Conservation (phyloP, 2,797 vertebrate species). For the Myotis vivesi region DNA sequence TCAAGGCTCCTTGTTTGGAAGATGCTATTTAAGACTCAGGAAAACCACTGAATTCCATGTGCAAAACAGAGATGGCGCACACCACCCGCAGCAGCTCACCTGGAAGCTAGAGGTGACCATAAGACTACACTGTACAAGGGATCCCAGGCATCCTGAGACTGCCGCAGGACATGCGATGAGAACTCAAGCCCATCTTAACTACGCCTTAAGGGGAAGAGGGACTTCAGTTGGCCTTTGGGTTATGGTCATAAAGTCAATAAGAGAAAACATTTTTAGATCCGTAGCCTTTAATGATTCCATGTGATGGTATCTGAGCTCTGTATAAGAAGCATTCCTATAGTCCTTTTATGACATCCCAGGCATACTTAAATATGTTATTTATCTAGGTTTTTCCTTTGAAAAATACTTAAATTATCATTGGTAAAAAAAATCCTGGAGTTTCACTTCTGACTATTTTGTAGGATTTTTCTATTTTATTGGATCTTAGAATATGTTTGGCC, state of each 20-base stretch:
- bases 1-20: not conserved
- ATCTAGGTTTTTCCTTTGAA: not conserved
- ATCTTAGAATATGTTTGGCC: not conserved
- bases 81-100: accelerated
- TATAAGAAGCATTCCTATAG: not conserved
- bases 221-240: not conserved
- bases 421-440: not conserved
- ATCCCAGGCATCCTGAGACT: not conserved
- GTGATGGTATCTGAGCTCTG: not conserved
- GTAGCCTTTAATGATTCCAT: not conserved
- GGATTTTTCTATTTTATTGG: not conserved
- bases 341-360: not conserved
- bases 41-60: not conserved
- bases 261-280: not conserved
- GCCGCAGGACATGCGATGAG: accelerated
- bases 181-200: not conserved
- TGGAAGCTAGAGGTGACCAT: too few relatives aligned
- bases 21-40: not conserved
- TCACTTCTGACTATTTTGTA: not conserved
- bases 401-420: not conserved
- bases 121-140: not conserved
- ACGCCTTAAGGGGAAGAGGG: not conserved
- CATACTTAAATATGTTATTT: not conserved
- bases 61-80: not conserved
- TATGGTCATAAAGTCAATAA: not conserved